These are phyloP conservation scores for Cheilosia soror DNA, from an alignment of 2,888 invertebrate species.

Conservation along the genomic window DNA sequence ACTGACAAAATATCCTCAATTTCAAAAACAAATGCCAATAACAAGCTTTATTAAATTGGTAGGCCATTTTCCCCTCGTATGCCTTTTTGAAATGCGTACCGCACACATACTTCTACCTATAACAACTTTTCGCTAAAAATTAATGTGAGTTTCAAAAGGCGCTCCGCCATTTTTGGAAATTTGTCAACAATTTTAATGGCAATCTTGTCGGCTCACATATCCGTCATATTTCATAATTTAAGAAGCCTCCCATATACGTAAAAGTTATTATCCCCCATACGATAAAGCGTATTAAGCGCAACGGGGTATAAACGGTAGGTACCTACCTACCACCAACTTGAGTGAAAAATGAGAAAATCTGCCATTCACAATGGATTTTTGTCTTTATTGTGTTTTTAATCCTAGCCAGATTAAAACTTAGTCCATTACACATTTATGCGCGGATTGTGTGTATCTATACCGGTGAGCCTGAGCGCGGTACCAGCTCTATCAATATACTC, in stretches of 20 bases:
- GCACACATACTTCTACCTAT: too few species aligned
- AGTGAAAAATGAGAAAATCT: conserved; percentile 25
- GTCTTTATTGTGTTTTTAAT: conserved; percentile 22
- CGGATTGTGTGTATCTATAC: background rate
- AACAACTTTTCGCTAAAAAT: too few species aligned
- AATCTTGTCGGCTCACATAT: conserved; percentile 11
- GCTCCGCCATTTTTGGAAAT: background rate
- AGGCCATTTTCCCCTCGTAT: background rate
- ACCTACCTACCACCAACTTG: background rate
- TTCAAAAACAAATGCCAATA: background rate
- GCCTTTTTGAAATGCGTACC: too few species aligned
- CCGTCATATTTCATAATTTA: conserved; percentile 13
- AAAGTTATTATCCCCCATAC: background rate
- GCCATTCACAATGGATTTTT: conserved; percentile 14
- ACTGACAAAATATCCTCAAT: background rate
- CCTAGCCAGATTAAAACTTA: conserved; percentile 39
- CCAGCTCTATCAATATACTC: background rate
- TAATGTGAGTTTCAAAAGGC: too few species aligned
- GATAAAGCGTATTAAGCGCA: background rate
- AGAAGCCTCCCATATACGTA: background rate
- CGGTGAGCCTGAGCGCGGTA: too few species aligned
- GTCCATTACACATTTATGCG: conserved; percentile 7
- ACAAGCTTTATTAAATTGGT: background rate
- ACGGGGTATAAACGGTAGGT: background rate
- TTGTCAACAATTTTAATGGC: conserved; percentile 22